Evolutionary conservation across 2,888 invertebrate genomes (phyloP).

Genomic region (Yponomeuta sedellus): DNA sequence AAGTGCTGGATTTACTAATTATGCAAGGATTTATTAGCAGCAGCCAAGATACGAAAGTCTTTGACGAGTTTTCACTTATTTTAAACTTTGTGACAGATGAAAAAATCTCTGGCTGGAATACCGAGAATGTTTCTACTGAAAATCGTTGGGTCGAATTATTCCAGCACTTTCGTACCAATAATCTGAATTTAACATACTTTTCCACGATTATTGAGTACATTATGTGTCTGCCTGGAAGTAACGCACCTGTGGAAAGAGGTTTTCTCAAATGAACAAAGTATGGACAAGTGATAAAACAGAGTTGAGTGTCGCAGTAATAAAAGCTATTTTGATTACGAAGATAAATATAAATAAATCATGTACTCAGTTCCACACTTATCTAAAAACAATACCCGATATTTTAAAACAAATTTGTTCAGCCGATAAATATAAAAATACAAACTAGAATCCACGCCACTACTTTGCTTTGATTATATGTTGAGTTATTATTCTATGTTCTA

Average conservation of each 20-base stretch:
- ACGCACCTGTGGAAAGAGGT: conserved; percentile 26
- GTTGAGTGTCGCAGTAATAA: conserved; percentile 24
- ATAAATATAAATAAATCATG: conserved; percentile 26
- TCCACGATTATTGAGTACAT: conserved; percentile 25
- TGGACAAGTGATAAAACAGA: conserved; percentile 28
- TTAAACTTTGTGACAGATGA: conserved; percentile 25
- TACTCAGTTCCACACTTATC: conserved; percentile 25
- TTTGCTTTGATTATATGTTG: too few species aligned
- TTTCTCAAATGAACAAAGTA: conserved; percentile 26
- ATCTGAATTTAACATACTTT: conserved; percentile 24
- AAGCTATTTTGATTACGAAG: conserved; percentile 28
- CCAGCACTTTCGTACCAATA: conserved; percentile 25
- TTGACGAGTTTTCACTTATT: conserved; percentile 33
- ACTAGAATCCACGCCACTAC: too few species aligned
- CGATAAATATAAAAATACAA: conserved; percentile 12
- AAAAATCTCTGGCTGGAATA: conserved; percentile 32
- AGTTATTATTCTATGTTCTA: too few species aligned
- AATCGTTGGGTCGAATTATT: conserved; percentile 32
- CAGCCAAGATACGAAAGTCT: conserved; percentile 31
- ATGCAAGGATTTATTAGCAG: conserved; percentile 28
- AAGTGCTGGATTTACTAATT: conserved; percentile 26
- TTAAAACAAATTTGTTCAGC: background rate
- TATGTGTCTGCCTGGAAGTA: conserved; percentile 27
- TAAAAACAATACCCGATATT: conserved; percentile 18
- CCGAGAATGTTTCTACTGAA: conserved; percentile 29